Conservation (phyloP, 2,888 invertebrate genomes). For the Lysandra bellargus region DNA sequence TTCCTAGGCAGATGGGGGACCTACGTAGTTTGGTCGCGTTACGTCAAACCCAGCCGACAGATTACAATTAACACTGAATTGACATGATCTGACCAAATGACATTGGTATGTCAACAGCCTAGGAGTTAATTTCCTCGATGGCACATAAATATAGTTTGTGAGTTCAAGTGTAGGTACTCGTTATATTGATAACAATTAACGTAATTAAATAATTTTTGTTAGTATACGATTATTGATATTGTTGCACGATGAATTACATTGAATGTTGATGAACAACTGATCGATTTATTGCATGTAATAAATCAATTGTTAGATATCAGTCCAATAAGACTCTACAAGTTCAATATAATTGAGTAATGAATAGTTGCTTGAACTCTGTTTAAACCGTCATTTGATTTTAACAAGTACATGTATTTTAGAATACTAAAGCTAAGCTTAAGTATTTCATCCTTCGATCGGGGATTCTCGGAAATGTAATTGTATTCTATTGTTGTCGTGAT, state of each 20-base stretch:
- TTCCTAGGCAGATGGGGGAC: too few species aligned
- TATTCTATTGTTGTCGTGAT: too few species aligned
- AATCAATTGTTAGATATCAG: conserved; percentile 15
- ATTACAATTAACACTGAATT: too few species aligned
- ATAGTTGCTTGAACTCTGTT: background rate
- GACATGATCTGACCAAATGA: too few species aligned
- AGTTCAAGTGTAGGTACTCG: background rate
- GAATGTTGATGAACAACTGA: background rate
- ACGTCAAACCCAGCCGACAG: too few species aligned
- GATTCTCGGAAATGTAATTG: too few species aligned
- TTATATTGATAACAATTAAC: background rate
- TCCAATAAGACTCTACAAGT: background rate
- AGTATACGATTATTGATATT: background rate
- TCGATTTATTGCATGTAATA: conserved; percentile 8
- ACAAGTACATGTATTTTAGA: background rate
- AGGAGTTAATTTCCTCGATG: too few species aligned
- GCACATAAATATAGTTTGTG: background rate
- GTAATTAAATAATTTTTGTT: background rate
- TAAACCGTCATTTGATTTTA: background rate
- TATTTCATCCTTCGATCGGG: too few species aligned
- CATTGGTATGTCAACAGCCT: too few species aligned
- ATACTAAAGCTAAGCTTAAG: background rate
- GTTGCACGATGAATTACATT: conserved; percentile 2
- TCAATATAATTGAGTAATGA: background rate
- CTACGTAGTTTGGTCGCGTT: too few species aligned